Evolutionary conservation across 1,140 invertebrate genomes (phyloP).

Genomic region (Diachasma alloeum): DNA sequence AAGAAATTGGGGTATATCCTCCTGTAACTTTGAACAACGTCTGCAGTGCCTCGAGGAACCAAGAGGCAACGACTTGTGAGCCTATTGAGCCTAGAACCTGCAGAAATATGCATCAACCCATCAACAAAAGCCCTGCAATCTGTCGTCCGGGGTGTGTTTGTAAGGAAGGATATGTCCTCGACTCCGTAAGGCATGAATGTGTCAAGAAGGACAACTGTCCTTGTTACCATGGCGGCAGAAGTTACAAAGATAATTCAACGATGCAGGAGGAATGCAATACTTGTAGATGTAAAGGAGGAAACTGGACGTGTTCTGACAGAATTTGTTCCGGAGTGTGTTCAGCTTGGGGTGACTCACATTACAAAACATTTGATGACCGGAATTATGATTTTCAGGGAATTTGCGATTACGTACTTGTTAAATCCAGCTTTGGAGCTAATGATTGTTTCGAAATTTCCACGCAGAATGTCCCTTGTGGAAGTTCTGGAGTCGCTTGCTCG

Average conservation of each 20-base stretch:
- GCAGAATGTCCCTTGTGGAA: constrained; percentile 85
- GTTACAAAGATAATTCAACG: constrained; percentile 78
- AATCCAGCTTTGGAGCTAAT: constrained; percentile 69
- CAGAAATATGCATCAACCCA: constrained; percentile 76
- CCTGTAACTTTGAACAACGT: constrained; percentile 68
- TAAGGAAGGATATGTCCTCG: constrained; percentile 77
- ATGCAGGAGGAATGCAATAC: constrained; percentile 85
- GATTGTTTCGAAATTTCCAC: constrained; percentile 77
- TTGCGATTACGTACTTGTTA: constrained; percentile 85
- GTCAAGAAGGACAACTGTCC: constrained; percentile 78
- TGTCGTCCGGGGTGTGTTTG: constrained; percentile 83
- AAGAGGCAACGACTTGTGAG: constrained; percentile 80
- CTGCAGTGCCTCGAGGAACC: constrained; percentile 70
- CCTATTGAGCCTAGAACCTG: constrained; percentile 80
- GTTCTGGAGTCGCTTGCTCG: constrained; percentile 85
- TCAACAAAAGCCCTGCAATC: constrained; percentile 58
- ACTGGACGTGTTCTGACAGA: constrained; percentile 74
- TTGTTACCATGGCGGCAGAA: constrained; percentile 86
- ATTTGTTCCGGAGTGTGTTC: constrained; percentile 76
- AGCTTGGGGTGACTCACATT: constrained; percentile 88
- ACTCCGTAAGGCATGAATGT: constrained; percentile 73
- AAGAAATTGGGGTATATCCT: constrained; percentile 72
- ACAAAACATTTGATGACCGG: constrained; percentile 85
- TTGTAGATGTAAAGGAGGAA: constrained; percentile 74
- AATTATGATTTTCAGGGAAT: constrained; percentile 87